Percentiles rank a stretch among this genome's conserved stretches.
Conservation (phyloP, 2,113 vertebrate species). For the Mus pahari region DNA sequence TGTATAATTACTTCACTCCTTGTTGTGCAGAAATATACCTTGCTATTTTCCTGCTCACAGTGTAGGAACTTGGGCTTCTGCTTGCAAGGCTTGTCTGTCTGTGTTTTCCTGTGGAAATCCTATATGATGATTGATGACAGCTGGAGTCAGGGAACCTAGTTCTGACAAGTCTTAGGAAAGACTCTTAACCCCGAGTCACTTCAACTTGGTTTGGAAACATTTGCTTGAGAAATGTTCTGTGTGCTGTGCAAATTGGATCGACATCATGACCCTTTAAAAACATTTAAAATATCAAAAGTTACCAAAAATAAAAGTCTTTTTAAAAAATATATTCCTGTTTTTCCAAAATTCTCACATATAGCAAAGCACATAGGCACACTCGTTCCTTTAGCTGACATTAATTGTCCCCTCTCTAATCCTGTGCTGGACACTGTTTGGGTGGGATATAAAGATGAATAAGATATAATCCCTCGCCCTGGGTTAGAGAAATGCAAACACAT, state of each 20-base stretch:
- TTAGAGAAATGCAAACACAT: slow-evolving; percentile 56
- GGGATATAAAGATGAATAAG: slow-evolving; percentile 48
- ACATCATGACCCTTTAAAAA: not conserved
- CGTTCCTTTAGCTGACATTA: slow-evolving; percentile 33
- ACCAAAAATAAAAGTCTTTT: not conserved
- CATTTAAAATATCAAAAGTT: slow-evolving; percentile 4
- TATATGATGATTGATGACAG: slow-evolving; percentile 39
- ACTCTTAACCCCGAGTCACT: not conserved
- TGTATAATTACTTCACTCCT: not conserved
- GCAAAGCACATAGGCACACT: not conserved
- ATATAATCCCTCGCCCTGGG: slow-evolving; percentile 32
- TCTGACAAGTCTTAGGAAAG: slow-evolving; percentile 46
- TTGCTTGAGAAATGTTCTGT: slow-evolving; percentile 19
- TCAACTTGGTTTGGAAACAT: slow-evolving; percentile 10
- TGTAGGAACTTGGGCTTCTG: not conserved
- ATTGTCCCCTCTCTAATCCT: not conserved
- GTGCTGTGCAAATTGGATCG: not conserved
- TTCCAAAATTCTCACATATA: slow-evolving; percentile 14
- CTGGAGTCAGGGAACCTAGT: not conserved
- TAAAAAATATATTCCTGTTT: not conserved
- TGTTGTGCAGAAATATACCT: not conserved
- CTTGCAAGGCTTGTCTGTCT: slow-evolving; percentile 41
- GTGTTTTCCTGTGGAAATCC: slow-evolving; percentile 26
- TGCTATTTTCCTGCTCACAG: slow-evolving; percentile 44
- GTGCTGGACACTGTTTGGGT: slow-evolving; percentile 15